Evolutionary conservation across 2,797 vertebrate species (phyloP).

Genomic region (Chrosomus eos): DNA sequence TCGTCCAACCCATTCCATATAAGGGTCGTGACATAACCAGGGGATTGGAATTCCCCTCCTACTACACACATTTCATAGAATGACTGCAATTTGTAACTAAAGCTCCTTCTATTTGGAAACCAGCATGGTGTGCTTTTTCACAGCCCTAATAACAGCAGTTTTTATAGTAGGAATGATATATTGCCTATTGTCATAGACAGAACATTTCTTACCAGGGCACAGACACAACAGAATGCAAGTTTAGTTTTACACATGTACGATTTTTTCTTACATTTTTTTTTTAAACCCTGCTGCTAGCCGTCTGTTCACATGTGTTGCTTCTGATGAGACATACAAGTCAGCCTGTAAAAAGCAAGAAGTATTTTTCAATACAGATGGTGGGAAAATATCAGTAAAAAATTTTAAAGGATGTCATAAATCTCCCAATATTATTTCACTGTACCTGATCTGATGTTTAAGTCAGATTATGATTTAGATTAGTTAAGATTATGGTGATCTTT

Average conservation of each 20-base stretch:
- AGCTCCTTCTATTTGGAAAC: neutral
- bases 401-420: conserved; percentile 20
- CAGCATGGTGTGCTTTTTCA: conserved; percentile 10
- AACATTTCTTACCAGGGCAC: conserved; percentile 16
- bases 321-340: neutral
- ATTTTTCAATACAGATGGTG: neutral
- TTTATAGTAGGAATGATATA: conserved; percentile 33
- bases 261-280: conserved; percentile 30
- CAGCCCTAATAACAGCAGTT: conserved; percentile 1
- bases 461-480: no score
- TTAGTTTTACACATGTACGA: conserved; percentile 22
- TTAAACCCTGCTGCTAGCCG: neutral
- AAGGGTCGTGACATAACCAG: no score
- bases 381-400: conserved; percentile 8
- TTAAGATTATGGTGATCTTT: no score
- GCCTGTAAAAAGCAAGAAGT: neutral
- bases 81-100: conserved; percentile 1
- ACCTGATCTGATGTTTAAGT: conserved; percentile 6
- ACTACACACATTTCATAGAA: neutral
- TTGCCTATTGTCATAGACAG: conserved; percentile 40
- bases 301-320: conserved; percentile 41
- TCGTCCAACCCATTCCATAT: no score
- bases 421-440: conserved; percentile 12
- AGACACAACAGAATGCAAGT: conserved; percentile 42
- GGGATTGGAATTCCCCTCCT: no score